Evolutionary conservation across 2,113 vertebrate genomes (phyloP).

Genomic region (Tyto alba): DNA sequence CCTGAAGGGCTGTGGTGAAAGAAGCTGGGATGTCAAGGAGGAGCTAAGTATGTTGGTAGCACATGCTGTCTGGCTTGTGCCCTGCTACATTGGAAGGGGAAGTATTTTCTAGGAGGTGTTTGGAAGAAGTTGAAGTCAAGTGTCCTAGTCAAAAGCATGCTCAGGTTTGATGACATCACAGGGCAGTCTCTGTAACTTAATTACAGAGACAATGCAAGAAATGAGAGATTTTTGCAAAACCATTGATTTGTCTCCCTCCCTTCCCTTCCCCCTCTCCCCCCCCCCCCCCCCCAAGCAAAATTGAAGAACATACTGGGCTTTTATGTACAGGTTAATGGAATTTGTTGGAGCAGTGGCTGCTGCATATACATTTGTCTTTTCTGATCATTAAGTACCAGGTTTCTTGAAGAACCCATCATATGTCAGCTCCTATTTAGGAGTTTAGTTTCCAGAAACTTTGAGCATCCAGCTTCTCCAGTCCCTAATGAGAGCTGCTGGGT

Average conservation of each 20-base stretch:
- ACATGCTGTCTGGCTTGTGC: background rate
- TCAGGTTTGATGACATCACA: background rate
- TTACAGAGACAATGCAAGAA: background rate
- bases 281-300: background rate
- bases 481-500: background rate
- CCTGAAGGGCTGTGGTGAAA: background rate
- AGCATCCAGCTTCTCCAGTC: background rate
- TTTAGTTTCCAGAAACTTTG: background rate
- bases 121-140: background rate
- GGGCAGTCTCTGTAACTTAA: background rate
- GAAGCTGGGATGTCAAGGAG: background rate
- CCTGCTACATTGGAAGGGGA: background rate
- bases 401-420: background rate
- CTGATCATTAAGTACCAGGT: background rate
- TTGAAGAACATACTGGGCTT: background rate
- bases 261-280: accelerated
- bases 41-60: background rate
- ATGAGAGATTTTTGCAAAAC: background rate
- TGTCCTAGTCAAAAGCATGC: background rate
- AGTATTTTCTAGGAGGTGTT: background rate
- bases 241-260: background rate
- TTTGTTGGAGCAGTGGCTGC: background rate
- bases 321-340: background rate
- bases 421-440: background rate
- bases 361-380: background rate